Evolutionary conservation across 64 coral and sea anemone species (phyloP), one percentile per base, ranked within the genome.

Genomic region (Porites lutea): DNA sequence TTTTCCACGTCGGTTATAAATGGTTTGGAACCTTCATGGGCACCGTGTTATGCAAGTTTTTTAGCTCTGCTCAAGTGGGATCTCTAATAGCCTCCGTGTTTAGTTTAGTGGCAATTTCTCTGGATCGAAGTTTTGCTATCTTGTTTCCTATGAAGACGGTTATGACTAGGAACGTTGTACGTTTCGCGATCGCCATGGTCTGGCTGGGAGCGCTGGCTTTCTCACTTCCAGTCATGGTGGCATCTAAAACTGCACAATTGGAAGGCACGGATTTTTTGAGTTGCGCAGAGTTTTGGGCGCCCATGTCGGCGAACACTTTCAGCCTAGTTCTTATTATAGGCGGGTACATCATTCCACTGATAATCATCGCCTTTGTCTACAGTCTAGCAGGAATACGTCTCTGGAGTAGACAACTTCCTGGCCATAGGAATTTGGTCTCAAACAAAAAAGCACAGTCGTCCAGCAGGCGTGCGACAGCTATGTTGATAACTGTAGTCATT

Each of bases 1-100:
- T 86, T 86, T 43, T 68, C 11, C 89, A 75, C 80, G 79, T 94
- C 4, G 9, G 3, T 1, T 4, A 83, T n/a, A 18, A 18, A 0
- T 94, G 92, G 92, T 94, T 94, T 74, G 92, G 92, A 3, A 76
- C 80, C 13, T 74, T 80, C 20, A 86, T 94, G 59, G 92, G 92
- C 1, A 48, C 60, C 58, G 48, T 89, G 10, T 19, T 94, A 50
- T 92, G 91, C 65, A 78, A 86, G 55, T 92, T 78, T 59, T 79
- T 74, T 16, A 72, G 87, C 63, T 87, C 91, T 9, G 91, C 91
- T 50, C 91, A 92, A 49, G 91, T 65, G 5, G 91, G 82, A 10
- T 92, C 92, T 6, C 7, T 94, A 13, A 78, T 78, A 1, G 72
- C 71, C 8, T 89, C 92, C 9, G 62, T 88, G 6, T 94, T 94